phyloP scores from a whole-genome alignment of 2,888 invertebrate genomes.

The Apodemia duryi region DNA sequence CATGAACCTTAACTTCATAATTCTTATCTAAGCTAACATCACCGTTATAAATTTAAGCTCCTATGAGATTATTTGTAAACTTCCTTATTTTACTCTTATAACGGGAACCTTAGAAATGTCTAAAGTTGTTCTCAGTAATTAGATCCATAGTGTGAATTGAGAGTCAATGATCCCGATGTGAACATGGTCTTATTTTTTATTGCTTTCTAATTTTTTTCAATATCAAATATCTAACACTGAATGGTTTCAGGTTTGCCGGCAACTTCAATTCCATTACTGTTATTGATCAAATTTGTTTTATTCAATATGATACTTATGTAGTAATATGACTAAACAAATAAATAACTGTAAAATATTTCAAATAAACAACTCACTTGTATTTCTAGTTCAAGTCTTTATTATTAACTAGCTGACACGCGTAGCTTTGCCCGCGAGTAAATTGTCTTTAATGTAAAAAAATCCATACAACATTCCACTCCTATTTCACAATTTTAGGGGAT shows the following conservation, averaged over 20 bases:
- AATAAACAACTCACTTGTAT: too few species aligned
- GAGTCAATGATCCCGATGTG: conserved; percentile 16
- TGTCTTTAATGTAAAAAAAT: too few species aligned
- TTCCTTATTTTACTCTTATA: conserved; percentile 19
- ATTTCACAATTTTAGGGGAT: too few species aligned
- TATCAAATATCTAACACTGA: not conserved
- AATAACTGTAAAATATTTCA: too few species aligned
- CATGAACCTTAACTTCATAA: conserved; percentile 1
- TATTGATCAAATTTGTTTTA: too few species aligned
- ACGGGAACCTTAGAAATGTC: conserved; percentile 18
- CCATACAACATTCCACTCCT: too few species aligned
- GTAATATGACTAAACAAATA: too few species aligned
- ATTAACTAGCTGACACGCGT: too few species aligned
- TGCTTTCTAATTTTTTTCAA: not conserved
- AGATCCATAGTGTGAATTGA: conserved; percentile 24
- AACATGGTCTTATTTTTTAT: conserved; percentile 16
- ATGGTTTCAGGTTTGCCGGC: not conserved
- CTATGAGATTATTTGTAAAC: conserved; percentile 17
- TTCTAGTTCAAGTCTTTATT: too few species aligned
- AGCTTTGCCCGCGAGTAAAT: too few species aligned
- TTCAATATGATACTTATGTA: too few species aligned
- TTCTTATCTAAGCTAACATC: conserved; percentile 15
- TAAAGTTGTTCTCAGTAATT: conserved; percentile 27
- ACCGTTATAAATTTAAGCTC: conserved; percentile 7
- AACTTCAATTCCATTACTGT: too few species aligned